A percentile compares a stretch with the other conserved stretches of the same genome.
Evolutionary conservation across 23 tunicate genomes (phyloP).

Genomic region (Botrylloides violaceus): DNA sequence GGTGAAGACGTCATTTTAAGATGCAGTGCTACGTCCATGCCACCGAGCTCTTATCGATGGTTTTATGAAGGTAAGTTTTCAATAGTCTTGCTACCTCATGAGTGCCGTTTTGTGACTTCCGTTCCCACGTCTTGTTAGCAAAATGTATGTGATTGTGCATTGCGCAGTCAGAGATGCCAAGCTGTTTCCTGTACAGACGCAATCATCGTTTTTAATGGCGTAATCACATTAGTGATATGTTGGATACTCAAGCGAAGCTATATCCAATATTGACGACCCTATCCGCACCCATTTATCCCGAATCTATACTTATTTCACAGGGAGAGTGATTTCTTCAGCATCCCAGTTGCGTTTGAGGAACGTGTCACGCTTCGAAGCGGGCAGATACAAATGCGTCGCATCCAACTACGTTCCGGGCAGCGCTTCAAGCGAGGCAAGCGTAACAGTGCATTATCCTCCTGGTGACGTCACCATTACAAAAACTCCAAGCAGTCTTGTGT

Average conservation of each 20-base stretch:
- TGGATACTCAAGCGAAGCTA: too few species aligned
- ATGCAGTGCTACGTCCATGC: slow-evolving; percentile 37
- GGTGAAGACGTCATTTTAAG: slow-evolving; percentile 27
- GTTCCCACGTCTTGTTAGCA: too few species aligned
- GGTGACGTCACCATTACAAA: slow-evolving; percentile 15
- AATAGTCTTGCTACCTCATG: too few species aligned
- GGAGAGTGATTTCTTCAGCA: slow-evolving; percentile 22
- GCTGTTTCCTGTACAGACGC: too few species aligned
- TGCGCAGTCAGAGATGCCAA: too few species aligned
- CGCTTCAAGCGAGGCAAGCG: slow-evolving; percentile 15
- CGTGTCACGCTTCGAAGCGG: slow-evolving; percentile 46
- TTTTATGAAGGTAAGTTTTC: slow-evolving; percentile 49
- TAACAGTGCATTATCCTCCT: slow-evolving; percentile 67
- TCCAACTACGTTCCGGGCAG: slow-evolving; percentile 87
- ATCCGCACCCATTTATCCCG: too few species aligned
- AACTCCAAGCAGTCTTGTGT: slow-evolving; percentile 13
- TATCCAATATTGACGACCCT: too few species aligned
- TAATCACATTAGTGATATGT: too few species aligned
- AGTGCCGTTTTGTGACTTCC: too few species aligned
- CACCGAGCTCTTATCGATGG: slow-evolving; percentile 52
- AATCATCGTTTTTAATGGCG: too few species aligned
- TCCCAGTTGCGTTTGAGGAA: background rate
- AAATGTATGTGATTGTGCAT: too few species aligned
- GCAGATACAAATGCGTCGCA: slow-evolving; percentile 56
- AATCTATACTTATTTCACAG: background rate